A percentile compares a stretch with the other conserved stretches of the same genome.
phyloP scores from a whole-genome alignment of 1,140 invertebrate genomes.

The Contarinia nasturtii region DNA sequence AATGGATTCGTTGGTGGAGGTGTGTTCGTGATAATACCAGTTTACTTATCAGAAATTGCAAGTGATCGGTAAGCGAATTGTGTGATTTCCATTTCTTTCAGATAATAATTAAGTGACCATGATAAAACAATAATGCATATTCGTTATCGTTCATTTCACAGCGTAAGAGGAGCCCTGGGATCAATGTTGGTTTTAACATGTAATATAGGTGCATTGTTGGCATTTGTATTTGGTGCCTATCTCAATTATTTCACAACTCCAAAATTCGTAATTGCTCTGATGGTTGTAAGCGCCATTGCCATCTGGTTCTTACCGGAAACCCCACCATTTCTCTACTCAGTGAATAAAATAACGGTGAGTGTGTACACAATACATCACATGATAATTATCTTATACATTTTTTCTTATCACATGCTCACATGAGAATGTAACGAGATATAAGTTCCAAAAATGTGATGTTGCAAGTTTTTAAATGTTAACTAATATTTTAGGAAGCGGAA shows the following conservation, averaged over 20 bases:
- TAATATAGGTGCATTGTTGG: constrained; percentile 15
- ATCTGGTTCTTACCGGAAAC: constrained; percentile 32
- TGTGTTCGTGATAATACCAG: constrained; percentile 24
- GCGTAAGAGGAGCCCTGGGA: constrained; percentile 13
- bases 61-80: no score
- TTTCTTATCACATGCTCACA: no score
- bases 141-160: no score
- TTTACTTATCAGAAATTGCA: constrained; percentile 25
- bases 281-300: constrained; percentile 18
- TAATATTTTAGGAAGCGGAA: constrained; percentile 12
- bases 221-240: constrained; percentile 13
- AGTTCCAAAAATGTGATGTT: no score
- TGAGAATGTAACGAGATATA: no score
- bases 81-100: no score
- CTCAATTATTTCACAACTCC: constrained; percentile 16
- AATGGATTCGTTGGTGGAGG: constrained; percentile 24
- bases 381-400: no score
- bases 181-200: constrained; percentile 14
- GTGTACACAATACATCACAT: no score
- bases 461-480: not conserved
- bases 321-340: constrained; percentile 27
- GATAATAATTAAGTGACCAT: no score
- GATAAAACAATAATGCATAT: no score
- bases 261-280: constrained; percentile 10
- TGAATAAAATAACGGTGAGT: constrained; percentile 25